Base-by-base conservation (phyloP, 2,113 vertebrate genomes). In the Labrus mixtus region DNA sequence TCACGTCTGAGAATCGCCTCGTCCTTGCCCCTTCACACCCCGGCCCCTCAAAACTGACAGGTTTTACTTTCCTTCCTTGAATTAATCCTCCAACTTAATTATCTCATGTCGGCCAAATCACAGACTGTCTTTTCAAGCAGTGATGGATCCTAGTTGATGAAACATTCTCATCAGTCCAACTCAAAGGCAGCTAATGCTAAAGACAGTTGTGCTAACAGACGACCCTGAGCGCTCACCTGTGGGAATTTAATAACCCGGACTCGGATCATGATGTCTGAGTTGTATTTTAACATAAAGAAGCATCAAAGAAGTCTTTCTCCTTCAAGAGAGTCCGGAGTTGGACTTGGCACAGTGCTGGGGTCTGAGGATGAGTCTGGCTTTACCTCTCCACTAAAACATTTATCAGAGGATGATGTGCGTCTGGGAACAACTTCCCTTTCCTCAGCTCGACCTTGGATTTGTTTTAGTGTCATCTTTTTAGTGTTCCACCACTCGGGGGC, bases 301-400 rank as follows among this genome's bases (percentile, higher is more conserved):
- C 59, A 76, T 46, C 39, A 73, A 57, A 66, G 45, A 55, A 61
- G 20, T 15, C 33, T 19, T 5, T 16, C 72, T 20, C n/a, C 10
- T 67, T 33, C 29, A 55, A 9, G n/a, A 54, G 29, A 17, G 58
- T 71, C 46, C 85, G 79, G n/a, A n/a, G n/a, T 88, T 90, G 81
- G 57, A 68, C 25, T 81, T 90, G 87, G 83, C 78, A 56, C 29
- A 62, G 36, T 41, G 29, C 37, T 68, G 53, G 4, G 17, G 17
- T 48, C 22, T 69, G 25, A 43, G 53, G 65, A 79, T 61, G 66
- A 85, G 61, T 80, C 20, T 25, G 56, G 69, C 71, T 89, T 89
- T 89, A 63, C 79, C 70, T 43, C 69, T 66, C 66, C 72, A 73
- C 65, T 81, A 78, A 87, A 80, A 86, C 48, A 83, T 75, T 73